phyloP scores from a whole-genome alignment of 1,140 invertebrate genomes.

The Cepaea nemoralis region DNA sequence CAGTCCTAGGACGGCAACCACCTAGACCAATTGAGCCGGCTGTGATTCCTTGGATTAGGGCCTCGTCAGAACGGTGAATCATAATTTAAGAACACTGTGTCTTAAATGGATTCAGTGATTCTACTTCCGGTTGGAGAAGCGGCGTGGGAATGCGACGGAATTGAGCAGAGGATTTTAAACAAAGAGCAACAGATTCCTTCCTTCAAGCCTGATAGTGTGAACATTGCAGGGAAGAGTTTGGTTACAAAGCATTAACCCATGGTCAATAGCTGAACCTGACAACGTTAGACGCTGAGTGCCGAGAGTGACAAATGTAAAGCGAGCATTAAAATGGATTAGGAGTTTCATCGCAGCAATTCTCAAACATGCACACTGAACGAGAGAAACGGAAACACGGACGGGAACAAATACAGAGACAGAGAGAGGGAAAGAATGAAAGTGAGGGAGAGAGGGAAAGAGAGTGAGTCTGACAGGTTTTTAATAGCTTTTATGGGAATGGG shows the following conservation, averaged over 20 bases:
- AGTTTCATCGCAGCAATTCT: too few relatives aligned
- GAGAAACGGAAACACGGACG: too few relatives aligned
- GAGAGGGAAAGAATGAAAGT: too few relatives aligned
- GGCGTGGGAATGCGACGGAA: neutral
- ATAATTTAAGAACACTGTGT: slow-evolving; percentile 33
- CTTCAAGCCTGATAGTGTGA: neutral
- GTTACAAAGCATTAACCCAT: neutral
- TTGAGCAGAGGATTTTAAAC: neutral
- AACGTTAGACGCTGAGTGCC: too few relatives aligned
- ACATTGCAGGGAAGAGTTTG: neutral
- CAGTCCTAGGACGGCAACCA: neutral
- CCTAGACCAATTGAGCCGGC: slow-evolving; percentile 32
- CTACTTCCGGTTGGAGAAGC: neutral
- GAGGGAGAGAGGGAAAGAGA: too few relatives aligned
- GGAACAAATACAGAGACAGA: too few relatives aligned
- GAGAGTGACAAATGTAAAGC: too few relatives aligned
- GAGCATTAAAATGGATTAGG: too few relatives aligned
- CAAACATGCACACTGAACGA: too few relatives aligned
- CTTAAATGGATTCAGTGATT: slow-evolving; percentile 37
- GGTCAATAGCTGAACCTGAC: neutral
- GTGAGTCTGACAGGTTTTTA: too few relatives aligned
- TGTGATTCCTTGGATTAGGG: neutral
- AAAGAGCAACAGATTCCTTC: slow-evolving; percentile 4
- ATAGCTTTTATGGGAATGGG: too few relatives aligned
- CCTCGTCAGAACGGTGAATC: slow-evolving; percentile 37